Percentiles rank a stretch among this genome's conserved stretches.
Conservation (phyloP, 2,113 vertebrate species). For the Sciurus niger region DNA sequence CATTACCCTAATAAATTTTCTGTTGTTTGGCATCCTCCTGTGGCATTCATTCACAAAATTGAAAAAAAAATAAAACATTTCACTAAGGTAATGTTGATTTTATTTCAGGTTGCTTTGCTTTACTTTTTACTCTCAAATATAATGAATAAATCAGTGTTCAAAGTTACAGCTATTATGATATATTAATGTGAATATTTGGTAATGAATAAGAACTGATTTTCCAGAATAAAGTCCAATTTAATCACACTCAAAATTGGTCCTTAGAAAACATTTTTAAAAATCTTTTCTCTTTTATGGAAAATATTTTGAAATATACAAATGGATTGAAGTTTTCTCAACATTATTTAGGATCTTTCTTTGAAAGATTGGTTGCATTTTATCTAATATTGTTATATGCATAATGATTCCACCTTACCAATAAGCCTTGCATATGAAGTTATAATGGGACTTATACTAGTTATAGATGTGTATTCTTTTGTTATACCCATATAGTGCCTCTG, state of each 20-base stretch:
- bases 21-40: background rate
- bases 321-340: background rate
- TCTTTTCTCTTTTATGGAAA: background rate
- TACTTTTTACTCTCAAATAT: constrained; percentile 40
- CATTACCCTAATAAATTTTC: background rate
- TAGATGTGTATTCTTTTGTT: background rate
- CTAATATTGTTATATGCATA: background rate
- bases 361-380: background rate
- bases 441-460: background rate
- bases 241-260: background rate
- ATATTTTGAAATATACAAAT: constrained; percentile 49
- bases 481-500: background rate
- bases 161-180: constrained; percentile 16
- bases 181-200: constrained; percentile 54
- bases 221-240: background rate
- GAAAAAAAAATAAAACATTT: constrained; percentile 60
- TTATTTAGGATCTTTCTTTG: constrained; percentile 43
- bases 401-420: background rate
- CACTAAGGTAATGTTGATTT: constrained; percentile 33
- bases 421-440: background rate
- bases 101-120: constrained; percentile 33
- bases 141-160: constrained; percentile 51
- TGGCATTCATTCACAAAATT: constrained; percentile 42
- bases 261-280: background rate
- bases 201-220: constrained; percentile 57